Evolutionary conservation across 2,888 invertebrate species (phyloP).

Genomic region (Drymonia ruficornis): DNA sequence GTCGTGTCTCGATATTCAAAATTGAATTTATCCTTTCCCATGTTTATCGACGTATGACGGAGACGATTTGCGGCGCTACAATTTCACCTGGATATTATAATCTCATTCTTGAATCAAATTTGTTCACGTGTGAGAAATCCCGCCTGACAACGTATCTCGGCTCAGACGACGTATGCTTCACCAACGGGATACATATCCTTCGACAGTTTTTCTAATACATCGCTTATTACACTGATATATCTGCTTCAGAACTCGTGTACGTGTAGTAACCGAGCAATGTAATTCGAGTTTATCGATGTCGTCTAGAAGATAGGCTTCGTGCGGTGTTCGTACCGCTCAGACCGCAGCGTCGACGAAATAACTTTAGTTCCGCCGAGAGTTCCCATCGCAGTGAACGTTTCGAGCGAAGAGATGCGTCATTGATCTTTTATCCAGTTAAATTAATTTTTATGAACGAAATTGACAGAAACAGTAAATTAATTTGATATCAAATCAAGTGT

Average conservation of each 20-base stretch:
- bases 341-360: constrained; percentile 64
- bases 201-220: constrained; percentile 30
- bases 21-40: background rate
- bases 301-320: constrained; percentile 35
- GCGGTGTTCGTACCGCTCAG: constrained; percentile 35
- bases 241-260: background rate
- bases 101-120: constrained; percentile 73
- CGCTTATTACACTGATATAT: constrained; percentile 15
- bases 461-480: background rate
- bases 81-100: constrained; percentile 66
- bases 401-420: constrained; percentile 18
- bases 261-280: constrained; percentile 50
- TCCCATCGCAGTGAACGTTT: constrained; percentile 63
- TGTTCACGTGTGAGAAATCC: constrained; percentile 74
- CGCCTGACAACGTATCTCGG: constrained; percentile 60
- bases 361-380: constrained; percentile 72
- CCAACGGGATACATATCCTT: constrained; percentile 25
- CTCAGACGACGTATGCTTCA: constrained; percentile 44
- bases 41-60: background rate
- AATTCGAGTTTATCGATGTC: constrained; percentile 39
- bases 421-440: constrained; percentile 25
- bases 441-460: constrained; percentile 32
- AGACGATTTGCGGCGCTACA: constrained; percentile 35
- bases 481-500: background rate
- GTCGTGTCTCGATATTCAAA: background rate